Conservation (phyloP, 1,140 invertebrate species). For the Diorhabda carinulata region DNA sequence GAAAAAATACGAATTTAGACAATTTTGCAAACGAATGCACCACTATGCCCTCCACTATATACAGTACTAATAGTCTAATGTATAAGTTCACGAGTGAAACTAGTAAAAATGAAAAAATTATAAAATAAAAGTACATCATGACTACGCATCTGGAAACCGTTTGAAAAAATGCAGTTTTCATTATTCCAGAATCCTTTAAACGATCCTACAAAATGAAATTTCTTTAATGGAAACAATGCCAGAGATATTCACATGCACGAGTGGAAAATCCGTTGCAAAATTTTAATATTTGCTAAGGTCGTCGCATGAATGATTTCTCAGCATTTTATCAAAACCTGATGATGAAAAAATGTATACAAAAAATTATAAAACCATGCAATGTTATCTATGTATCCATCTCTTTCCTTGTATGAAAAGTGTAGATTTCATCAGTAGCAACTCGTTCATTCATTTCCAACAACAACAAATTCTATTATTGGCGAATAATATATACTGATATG, state of each 20-base stretch:
- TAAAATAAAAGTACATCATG: no score
- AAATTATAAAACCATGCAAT: neutral
- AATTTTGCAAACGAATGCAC: no score
- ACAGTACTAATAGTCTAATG: no score
- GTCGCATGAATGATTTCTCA: neutral
- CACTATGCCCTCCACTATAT: no score
- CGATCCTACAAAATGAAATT: neutral
- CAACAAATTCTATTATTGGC: no score
- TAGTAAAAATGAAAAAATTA: no score
- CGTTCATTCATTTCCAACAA: no score
- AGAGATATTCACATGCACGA: neutral
- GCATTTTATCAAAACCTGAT: neutral
- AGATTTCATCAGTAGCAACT: neutral
- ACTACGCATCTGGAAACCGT: no score
- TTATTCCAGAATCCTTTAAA: neutral
- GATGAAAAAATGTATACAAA: neutral
- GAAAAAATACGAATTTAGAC: no score
- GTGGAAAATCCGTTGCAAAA: neutral
- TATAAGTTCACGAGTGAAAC: no score
- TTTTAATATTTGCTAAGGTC: neutral
- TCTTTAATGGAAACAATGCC: neutral
- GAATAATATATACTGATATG: no score
- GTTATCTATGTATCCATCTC: neutral
- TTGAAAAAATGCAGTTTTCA: neutral
- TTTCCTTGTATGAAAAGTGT: neutral